Conservation (phyloP, 2,113 vertebrate genomes). For the Blennius ocellaris region DNA sequence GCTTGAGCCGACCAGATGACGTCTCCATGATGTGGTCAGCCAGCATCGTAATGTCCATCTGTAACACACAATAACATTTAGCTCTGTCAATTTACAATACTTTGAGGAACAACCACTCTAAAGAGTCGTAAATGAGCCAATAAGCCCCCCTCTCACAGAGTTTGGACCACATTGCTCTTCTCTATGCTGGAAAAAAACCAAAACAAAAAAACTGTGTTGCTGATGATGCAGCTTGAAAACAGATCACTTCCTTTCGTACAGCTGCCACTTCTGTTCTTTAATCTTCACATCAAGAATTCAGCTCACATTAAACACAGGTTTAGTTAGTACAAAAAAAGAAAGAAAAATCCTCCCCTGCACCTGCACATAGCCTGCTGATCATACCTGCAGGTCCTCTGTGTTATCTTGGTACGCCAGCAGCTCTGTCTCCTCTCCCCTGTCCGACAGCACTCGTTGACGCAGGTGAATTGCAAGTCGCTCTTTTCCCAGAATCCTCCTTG, state of each 20-base stretch:
- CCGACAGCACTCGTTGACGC: slow-evolving; percentile 89
- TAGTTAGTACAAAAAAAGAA: too few relatives aligned
- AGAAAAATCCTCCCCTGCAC: too few relatives aligned
- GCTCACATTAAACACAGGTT: too few relatives aligned
- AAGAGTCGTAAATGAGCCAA: not conserved
- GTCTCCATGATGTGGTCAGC: slow-evolving; percentile 97
- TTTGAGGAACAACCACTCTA: not conserved
- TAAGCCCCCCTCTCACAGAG: not conserved
- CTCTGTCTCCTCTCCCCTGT: slow-evolving; percentile 89
- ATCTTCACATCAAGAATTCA: too few relatives aligned
- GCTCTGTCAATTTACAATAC: not conserved
- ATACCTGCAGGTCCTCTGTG: slow-evolving; percentile 95
- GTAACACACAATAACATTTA: slow-evolving; percentile 29
- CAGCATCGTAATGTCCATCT: slow-evolving; percentile 96
- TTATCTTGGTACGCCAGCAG: slow-evolving; percentile 88
- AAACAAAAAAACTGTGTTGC: too few relatives aligned
- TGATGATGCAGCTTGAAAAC: too few relatives aligned
- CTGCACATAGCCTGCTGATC: too few relatives aligned
- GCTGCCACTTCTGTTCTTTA: too few relatives aligned
- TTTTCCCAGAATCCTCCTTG: slow-evolving; percentile 88
- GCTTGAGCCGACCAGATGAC: slow-evolving; percentile 92
- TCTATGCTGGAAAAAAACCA: too few relatives aligned
- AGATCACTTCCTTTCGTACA: too few relatives aligned
- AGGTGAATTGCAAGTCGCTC: slow-evolving; percentile 88
- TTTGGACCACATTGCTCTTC: too few relatives aligned